Evolutionary conservation across 2,797 vertebrate genomes (phyloP), one percentile per base, ranked within the genome.

Genomic region (Bufotes viridis): DNA sequence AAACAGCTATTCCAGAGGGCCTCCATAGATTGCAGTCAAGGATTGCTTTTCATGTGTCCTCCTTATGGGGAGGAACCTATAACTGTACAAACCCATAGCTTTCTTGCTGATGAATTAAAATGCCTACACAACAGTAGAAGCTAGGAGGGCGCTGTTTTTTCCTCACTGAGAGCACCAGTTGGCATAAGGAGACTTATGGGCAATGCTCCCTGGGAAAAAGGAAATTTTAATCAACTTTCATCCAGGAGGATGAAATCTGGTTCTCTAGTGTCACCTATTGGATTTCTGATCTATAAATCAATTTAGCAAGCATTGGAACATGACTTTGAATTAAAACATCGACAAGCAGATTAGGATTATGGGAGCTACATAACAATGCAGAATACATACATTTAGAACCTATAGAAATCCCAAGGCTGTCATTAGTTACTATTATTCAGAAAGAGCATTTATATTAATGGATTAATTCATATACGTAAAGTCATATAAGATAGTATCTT

Each of bases 11-110:
- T 53, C 29, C 20, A 14, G 74, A 2, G 55, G 51, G 5, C 75
- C 75, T 22, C 74, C 51, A 55, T 24, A 78, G 74, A 53, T 76
- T n/a, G 74, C 22, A 76, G 74, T 51, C 49, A 49, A 53, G 74
- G 74, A 76, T 76, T 51, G 74, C n/a, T 74, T 78, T 51, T 53
- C n/a, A 76, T 53, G 6, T 76, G 74, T 24, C 20, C 20, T 75
- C 20, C 0, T 3, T 7, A 51, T 24, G 75, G 12, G 49, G 22
- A 78, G 49, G 51, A 55, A 55, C 75, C 75, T 78, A 75, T 75
- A 75, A 20, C 42, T 49, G 18, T 20, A 11, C 4, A 17, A 6
- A 22, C 13, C 29, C 9, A 29, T 51, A 51, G 72, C 20, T 34
- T 42, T 7, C 14, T 34, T 14, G 26, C 26, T 34, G 17, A 74